Base-by-base conservation (phyloP, 2,888 invertebrate species). In the Heteromurus nitidus region DNA sequence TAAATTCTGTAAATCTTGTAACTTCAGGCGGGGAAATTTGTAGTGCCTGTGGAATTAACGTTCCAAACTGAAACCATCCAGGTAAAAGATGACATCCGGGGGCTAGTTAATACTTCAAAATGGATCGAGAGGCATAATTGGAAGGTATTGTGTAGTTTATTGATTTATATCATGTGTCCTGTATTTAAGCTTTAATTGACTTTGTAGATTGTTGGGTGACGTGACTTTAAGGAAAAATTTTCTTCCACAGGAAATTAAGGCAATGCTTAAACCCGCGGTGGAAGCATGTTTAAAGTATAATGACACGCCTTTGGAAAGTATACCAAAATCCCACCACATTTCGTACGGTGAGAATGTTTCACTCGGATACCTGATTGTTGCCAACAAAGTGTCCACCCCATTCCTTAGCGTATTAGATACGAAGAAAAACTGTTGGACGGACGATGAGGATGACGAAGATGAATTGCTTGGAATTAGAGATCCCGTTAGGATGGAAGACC, bases 171-270 rank as follows among this genome's bases (percentile, higher is more conserved):
- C n/a, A n/a, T n/a, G n/a, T n/a, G n/a, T n/a, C n/a, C n/a, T n/a
- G n/a, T n/a, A n/a, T n/a, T n/a, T n/a, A n/a, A n/a, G n/a, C n/a
- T n/a, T n/a, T n/a, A n/a, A n/a, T n/a, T n/a, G n/a, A n/a, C n/a
- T n/a, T n/a, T n/a, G n/a, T n/a, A n/a, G n/a, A n/a, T n/a, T n/a
- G n/a, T n/a, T n/a, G n/a, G n/a, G n/a, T n/a, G n/a, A n/a, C n/a
- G n/a, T n/a, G n/a, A n/a, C n/a, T n/a, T n/a, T n/a, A n/a, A n/a
- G n/a, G n/a, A n/a, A n/a, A n/a, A n/a, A n/a, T n/a, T n/a, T n/a
- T n/a, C n/a, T n/a, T n/a, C n/a, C n/a, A n/a, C 30, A 86, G 86
- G 86, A 86, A 74, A 84, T 85, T 20, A 84, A 83, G 31, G 80
- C 81, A 13, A 64, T 86, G 82, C 65, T 86, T n/a, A 85, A 85